Base-by-base conservation (phyloP, 2,888 invertebrate species). In the Pegoplata infirma region DNA sequence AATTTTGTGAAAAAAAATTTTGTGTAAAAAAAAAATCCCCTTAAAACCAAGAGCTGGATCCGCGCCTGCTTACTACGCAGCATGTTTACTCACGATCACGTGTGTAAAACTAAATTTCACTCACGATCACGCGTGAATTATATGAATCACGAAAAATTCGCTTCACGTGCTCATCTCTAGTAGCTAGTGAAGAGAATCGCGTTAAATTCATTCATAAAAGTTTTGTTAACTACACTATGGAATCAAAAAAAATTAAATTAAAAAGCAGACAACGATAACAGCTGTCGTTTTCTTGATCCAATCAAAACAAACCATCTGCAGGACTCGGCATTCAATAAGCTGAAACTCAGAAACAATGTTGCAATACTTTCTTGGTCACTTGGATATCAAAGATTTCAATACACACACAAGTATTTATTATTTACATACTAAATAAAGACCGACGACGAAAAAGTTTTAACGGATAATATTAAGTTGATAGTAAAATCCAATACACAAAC, bases 171-270 rank as follows among this genome's bases (percentile, higher is more conserved):
- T n/a, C n/a, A n/a, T n/a, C n/a, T n/a, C n/a, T n/a, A n/a, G 28
- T 28, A 28, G 6, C 28, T 6, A 8, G 28, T 28, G 6, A 1
- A 28, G 28, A 28, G 28, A 28, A 28, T 28, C 47, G 59, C 49
- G 83, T 84, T 82, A 82, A 82, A 75, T 84, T 85, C 86, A 86
- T 86, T 86, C 85, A 85, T 86, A 81, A 82, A 81, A 76, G 17
- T 81, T 83, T 77, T 85, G 82, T 84, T 86, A 84, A 85, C 84
- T 83, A 83, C 74, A 36, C 69, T 12, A 12, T 36, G 36, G 36
- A 36, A 5, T n/a, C 8, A 36, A 12, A 36, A 5, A 36, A 36
- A 12, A 36, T 0, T 12, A 36, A 36, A 25, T 25, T 25, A 47
- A 23, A 32, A 7, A 19, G 1, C 5, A 47, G 47, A 3, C 21